Percentiles rank a stretch among this genome's conserved stretches.
Evolutionary conservation across 23 tunicate genomes (phyloP).

Genomic region (Oikopleura dioica): DNA sequence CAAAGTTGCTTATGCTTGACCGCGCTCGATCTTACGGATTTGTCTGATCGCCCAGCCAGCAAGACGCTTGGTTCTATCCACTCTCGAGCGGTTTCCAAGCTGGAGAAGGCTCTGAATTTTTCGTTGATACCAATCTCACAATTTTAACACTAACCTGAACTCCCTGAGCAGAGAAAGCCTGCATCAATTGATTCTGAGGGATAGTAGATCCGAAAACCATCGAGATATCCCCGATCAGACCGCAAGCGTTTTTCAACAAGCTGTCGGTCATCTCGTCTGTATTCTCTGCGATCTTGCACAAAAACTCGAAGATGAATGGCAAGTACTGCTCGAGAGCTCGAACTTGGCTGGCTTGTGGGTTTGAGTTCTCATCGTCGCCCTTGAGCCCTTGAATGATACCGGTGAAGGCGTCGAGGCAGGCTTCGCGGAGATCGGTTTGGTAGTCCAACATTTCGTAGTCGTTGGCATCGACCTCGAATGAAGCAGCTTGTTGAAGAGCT

Average conservation of each 20-base stretch:
- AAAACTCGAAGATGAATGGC: neutral
- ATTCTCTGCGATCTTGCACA: neutral
- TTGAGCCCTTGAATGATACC: constrained; percentile 94
- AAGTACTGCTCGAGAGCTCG: neutral
- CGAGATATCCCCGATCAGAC: neutral
- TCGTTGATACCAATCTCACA: no score
- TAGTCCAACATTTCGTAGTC: constrained; percentile 92
- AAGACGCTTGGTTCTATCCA: neutral
- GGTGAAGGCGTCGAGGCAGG: constrained; percentile 86
- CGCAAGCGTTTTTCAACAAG: neutral
- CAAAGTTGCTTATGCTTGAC: no score
- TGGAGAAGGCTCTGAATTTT: neutral
- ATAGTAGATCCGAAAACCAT: neutral
- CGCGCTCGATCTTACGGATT: neutral
- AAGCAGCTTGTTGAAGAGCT: constrained; percentile 81
- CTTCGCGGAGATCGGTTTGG: constrained; percentile 65
- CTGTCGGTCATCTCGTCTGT: neutral
- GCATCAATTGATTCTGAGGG: neutral
- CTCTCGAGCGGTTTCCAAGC: neutral
- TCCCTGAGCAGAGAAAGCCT: neutral
- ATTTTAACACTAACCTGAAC: neutral
- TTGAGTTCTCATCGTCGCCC: constrained; percentile 33
- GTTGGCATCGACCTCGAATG: constrained; percentile 51
- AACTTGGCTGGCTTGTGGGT: neutral
- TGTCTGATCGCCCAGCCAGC: neutral